Percentiles rank a stretch among this genome's conserved stretches.
Evolutionary conservation across 2,113 vertebrate genomes (phyloP).

Genomic region (Lampris megalopsis): DNA sequence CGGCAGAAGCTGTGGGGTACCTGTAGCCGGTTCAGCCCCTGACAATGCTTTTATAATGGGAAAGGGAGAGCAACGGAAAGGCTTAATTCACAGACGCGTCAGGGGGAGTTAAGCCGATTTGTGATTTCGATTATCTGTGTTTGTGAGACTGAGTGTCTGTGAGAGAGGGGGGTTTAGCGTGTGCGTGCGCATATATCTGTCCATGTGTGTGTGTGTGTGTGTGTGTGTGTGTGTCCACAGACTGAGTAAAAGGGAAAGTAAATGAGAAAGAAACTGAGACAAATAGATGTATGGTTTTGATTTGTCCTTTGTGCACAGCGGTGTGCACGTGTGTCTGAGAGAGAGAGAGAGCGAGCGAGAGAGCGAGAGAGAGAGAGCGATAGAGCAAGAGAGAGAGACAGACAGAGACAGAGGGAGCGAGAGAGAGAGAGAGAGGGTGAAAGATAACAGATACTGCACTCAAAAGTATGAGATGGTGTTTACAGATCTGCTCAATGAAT

Average conservation of each 20-base stretch:
- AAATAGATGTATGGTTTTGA: conserved; percentile 64
- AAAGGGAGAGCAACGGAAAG: conserved; percentile 76
- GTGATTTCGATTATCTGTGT: conserved; percentile 82
- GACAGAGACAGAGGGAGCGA: too few relatives aligned
- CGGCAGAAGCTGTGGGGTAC: conserved; percentile 69
- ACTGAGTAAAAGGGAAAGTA: conserved; percentile 39
- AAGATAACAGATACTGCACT: conserved; percentile 35
- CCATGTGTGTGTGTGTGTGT: conserved; percentile 9
- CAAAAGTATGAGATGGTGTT: conserved; percentile 51
- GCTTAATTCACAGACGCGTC: conserved; percentile 81
- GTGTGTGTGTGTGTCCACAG: conserved; percentile 34
- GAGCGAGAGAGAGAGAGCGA: too few relatives aligned
- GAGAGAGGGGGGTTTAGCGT: conserved; percentile 48
- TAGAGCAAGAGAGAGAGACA: too few relatives aligned
- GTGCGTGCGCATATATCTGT: not conserved
- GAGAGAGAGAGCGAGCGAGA: not conserved
- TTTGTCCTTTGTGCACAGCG: conserved; percentile 31
- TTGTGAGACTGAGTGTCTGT: conserved; percentile 74
- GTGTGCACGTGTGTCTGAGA: conserved; percentile 13
- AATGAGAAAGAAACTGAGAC: conserved; percentile 65
- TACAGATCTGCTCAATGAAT: conserved; percentile 31
- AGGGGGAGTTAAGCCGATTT: conserved; percentile 82
- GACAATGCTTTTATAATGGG: conserved; percentile 79
- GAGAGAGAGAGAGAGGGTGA: not conserved
- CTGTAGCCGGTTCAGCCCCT: conserved; percentile 73